Conservation (phyloP, 2,797 vertebrate species). For the Anomalospiza imberbis region DNA sequence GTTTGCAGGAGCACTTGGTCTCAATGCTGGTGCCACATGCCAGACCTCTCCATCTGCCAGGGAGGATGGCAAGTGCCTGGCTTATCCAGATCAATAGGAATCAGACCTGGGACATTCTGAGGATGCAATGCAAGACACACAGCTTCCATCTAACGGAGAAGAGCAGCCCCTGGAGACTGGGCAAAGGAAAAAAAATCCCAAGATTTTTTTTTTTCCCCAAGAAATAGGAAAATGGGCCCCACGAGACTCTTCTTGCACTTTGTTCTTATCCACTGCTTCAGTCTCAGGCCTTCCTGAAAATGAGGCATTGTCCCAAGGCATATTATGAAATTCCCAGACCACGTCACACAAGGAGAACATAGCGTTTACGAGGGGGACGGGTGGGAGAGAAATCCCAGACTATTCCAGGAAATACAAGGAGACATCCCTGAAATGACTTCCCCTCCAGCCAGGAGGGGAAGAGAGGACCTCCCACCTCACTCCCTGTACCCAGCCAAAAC, state of each 20-base stretch:
- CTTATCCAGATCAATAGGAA: not conserved
- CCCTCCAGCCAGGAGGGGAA: not conserved
- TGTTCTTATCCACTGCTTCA: not conserved
- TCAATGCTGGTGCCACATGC: rapidly evolving
- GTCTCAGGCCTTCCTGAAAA: conserved; percentile 27
- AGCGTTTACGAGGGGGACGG: not conserved
- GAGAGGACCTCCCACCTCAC: conserved; percentile 43
- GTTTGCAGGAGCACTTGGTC: not conserved
- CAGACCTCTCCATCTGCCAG: not conserved
- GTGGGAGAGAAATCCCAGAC: conserved; percentile 45
- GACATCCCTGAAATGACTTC: conserved; percentile 57
- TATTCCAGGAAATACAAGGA: conserved; percentile 49
- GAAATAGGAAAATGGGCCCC: not conserved
- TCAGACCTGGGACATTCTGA: not conserved
- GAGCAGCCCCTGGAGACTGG: not conserved
- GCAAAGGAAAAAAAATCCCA: not conserved
- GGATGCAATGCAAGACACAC: not conserved
- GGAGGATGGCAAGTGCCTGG: rapidly evolving
- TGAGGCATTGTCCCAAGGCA: not conserved
- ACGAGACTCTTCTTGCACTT: not conserved
- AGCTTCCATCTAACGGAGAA: not conserved
- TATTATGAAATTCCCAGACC: conserved; percentile 53
- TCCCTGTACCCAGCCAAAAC: conserved; percentile 24
- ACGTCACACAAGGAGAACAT: conserved; percentile 1
- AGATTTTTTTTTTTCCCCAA: not conserved